A percentile compares a stretch with the other conserved stretches of the same genome.
Conservation (phyloP, 1,140 invertebrate species). For the Mylabris phalerata region DNA sequence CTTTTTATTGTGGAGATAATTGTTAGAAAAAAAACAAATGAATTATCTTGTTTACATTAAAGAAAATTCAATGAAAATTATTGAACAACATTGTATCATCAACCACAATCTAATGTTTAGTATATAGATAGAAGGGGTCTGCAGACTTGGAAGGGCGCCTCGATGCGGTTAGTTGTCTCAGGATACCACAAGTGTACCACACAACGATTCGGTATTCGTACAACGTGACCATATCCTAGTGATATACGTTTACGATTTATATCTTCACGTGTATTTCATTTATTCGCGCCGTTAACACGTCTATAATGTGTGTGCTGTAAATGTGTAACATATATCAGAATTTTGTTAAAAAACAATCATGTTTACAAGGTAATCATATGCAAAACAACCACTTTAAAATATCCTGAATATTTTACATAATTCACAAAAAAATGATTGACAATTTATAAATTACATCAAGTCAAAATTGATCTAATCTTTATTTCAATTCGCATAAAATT, state of each 20-base stretch:
- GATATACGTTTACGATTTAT: not conserved
- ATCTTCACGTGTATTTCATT: not conserved
- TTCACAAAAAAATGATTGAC: too few species aligned
- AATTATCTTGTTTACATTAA: not conserved
- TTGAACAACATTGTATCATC: constrained; percentile 11
- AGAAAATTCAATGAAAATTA: constrained; percentile 6
- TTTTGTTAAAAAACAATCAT: constrained; percentile 17
- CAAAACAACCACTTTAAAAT: not conserved
- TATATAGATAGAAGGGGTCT: constrained; percentile 10
- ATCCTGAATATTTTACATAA: too few species aligned
- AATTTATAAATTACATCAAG: too few species aligned
- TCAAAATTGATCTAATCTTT: too few species aligned
- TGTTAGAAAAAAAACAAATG: not conserved
- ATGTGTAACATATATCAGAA: constrained; percentile 14
- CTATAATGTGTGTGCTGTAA: constrained; percentile 19
- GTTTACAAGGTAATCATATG: constrained; percentile 18
- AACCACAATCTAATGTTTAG: constrained; percentile 2
- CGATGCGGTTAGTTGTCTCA: constrained; percentile 6
- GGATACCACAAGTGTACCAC: constrained; percentile 7
- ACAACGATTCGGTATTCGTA: constrained; percentile 9
- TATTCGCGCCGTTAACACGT: constrained; percentile 9
- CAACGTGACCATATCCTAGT: constrained; percentile 4
- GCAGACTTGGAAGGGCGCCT: constrained; percentile 12
- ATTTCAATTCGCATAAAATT: too few species aligned
- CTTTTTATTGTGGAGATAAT: not conserved